Conservation (phyloP, 2,888 invertebrate species). For the Carcina quercana region DNA sequence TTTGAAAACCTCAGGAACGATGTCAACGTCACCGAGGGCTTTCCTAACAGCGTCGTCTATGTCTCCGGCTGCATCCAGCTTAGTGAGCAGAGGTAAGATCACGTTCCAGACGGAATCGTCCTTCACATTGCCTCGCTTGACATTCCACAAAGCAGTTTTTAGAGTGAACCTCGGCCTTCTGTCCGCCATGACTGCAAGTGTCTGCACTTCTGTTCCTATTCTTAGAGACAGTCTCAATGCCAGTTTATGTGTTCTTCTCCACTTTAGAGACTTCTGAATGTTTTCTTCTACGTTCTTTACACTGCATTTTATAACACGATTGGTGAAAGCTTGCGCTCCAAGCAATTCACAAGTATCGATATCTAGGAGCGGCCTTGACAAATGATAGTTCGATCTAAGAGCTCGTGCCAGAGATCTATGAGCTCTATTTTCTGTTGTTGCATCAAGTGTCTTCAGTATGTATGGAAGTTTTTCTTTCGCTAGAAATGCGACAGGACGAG, state of each 20-base stretch:
- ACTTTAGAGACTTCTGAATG: constrained; percentile 24
- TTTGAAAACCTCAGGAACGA: constrained; percentile 27
- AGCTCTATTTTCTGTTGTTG: constrained; percentile 11
- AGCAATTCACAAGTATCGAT: constrained; percentile 27
- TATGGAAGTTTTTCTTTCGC: not conserved
- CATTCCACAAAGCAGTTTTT: constrained; percentile 26
- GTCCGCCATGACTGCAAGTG: constrained; percentile 21
- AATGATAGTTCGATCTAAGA: constrained; percentile 34
- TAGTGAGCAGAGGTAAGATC: constrained; percentile 26
- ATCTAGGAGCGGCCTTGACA: constrained; percentile 29
- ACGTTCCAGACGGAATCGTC: constrained; percentile 32
- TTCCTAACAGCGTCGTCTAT: constrained; percentile 10
- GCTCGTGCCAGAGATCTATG: constrained; percentile 22
- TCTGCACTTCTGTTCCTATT: constrained; percentile 18
- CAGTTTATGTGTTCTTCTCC: constrained; percentile 29
- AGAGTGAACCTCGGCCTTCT: constrained; percentile 30
- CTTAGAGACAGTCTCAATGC: constrained; percentile 31
- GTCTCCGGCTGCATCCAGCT: constrained; percentile 19
- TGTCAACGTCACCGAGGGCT: constrained; percentile 14
- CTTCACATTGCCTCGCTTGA: constrained; percentile 14
- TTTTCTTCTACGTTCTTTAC: constrained; percentile 20
- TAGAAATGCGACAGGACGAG: constrained; percentile 16
- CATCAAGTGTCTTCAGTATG: constrained; percentile 12
- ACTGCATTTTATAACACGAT: constrained; percentile 28
- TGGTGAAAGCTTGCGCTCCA: constrained; percentile 40